Percentiles rank a stretch among this genome's conserved stretches.
Conservation (phyloP, 2,797 vertebrate genomes). For the Rhynchonycteris naso region DNA sequence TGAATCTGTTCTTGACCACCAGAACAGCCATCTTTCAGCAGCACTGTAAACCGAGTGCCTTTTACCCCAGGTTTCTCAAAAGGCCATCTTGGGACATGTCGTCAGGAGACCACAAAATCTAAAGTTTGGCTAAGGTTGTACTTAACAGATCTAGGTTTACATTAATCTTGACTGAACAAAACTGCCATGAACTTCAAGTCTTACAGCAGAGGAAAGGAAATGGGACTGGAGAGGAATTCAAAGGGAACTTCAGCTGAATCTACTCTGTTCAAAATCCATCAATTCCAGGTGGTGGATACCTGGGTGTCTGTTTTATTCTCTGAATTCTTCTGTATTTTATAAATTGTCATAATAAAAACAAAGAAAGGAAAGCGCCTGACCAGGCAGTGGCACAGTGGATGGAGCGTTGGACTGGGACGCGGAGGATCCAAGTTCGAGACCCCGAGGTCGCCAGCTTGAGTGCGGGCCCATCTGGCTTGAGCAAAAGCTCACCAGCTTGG, state of each 20-base stretch:
- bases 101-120: neutral
- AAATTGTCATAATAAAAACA: constrained; percentile 30
- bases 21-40: neutral
- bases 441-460: too few relatives aligned
- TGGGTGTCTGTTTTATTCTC: neutral
- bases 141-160: neutral
- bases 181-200: neutral
- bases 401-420: too few relatives aligned
- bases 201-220: neutral
- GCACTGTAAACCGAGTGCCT: neutral
- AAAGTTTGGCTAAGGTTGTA: neutral
- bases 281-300: neutral
- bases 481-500: too few relatives aligned
- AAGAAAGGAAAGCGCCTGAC: neutral
- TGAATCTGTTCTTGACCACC: neutral
- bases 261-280: constrained; percentile 22
- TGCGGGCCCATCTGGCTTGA: too few relatives aligned
- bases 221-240: neutral
- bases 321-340: neutral
- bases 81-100: neutral
- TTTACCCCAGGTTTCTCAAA: neutral
- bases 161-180: neutral
- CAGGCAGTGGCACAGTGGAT: too few relatives aligned
- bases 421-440: too few relatives aligned
- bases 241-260: neutral